A percentile compares a stretch with the other conserved stretches of the same genome.
Evolutionary conservation across 2,797 vertebrate species (phyloP).

Genomic region (Enteromius radiatus): DNA sequence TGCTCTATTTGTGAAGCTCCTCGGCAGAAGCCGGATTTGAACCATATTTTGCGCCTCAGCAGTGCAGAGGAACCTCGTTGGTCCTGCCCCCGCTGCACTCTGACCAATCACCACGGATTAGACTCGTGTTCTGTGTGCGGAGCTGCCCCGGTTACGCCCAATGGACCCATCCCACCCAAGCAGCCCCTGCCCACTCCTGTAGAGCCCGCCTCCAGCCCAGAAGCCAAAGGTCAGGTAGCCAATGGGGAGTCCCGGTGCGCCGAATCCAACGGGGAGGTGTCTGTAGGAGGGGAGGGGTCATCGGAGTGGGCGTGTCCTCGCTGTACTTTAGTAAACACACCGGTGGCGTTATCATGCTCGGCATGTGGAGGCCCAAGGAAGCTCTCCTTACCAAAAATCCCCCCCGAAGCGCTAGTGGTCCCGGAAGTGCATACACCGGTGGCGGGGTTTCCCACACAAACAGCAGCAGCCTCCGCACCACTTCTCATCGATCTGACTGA

Average conservation of each 20-base stretch:
- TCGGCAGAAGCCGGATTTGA: slow-evolving; percentile 93
- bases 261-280: slow-evolving; percentile 43
- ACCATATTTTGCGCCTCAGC: slow-evolving; percentile 94
- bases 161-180: slow-evolving; percentile 70
- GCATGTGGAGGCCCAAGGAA: slow-evolving; percentile 94
- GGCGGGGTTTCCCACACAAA: slow-evolving; percentile 78
- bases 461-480: slow-evolving; percentile 66
- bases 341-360: slow-evolving; percentile 90
- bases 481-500: slow-evolving; percentile 80
- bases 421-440: slow-evolving; percentile 89
- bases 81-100: slow-evolving; percentile 93
- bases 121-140: slow-evolving; percentile 91
- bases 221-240: slow-evolving; percentile 70
- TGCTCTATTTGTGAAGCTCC: slow-evolving; percentile 98
- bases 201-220: slow-evolving; percentile 72
- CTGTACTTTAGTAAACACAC: slow-evolving; percentile 94
- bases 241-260: slow-evolving; percentile 66
- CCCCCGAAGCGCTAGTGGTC: slow-evolving; percentile 93
- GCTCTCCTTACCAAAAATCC: slow-evolving; percentile 95
- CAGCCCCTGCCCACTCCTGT: slow-evolving; percentile 52
- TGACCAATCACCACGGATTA: slow-evolving; percentile 90
- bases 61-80: slow-evolving; percentile 90
- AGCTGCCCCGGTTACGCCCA: slow-evolving; percentile 68
- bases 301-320: slow-evolving; percentile 92
- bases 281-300: slow-evolving; percentile 28